These are phyloP conservation scores for Bombylius discolor DNA, from an alignment of 2,888 invertebrate species.

Conservation along the genomic window DNA sequence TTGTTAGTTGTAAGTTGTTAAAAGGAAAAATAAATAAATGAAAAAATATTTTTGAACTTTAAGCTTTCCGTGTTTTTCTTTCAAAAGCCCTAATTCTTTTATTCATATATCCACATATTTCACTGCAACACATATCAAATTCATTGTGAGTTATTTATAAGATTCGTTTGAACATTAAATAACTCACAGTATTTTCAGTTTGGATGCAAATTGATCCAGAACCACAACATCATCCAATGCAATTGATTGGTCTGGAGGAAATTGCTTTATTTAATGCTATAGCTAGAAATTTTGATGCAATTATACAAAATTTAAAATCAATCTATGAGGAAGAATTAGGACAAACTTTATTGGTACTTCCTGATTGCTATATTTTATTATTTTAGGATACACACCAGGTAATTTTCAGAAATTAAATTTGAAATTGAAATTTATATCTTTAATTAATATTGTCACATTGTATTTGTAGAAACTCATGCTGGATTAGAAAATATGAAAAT, in stretches of 20 bases:
- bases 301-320: slow-evolving; percentile 70
- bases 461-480: slow-evolving; percentile 30
- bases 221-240: slow-evolving; percentile 48
- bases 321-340: slow-evolving; percentile 73
- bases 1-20: no score
- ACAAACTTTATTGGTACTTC: slow-evolving; percentile 70
- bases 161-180: no score
- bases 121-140: no score
- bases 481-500: slow-evolving; percentile 71
- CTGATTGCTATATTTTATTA: slow-evolving; percentile 65
- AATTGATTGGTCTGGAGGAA: slow-evolving; percentile 43
- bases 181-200: no score
- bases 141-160: no score
- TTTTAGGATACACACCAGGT: slow-evolving; percentile 54
- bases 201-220: slow-evolving; percentile 75
- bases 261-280: slow-evolving; percentile 50
- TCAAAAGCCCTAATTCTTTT: no score
- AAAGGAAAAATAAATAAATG: no score
- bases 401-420: neutral
- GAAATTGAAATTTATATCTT: neutral
- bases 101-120: no score
- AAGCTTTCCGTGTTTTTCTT: no score
- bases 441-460: neutral
- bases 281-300: slow-evolving; percentile 74
- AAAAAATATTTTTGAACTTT: no score